Percentiles rank a stretch among this genome's conserved stretches.
Conservation (phyloP, 2,888 invertebrate species). For the Andrena fulva region DNA sequence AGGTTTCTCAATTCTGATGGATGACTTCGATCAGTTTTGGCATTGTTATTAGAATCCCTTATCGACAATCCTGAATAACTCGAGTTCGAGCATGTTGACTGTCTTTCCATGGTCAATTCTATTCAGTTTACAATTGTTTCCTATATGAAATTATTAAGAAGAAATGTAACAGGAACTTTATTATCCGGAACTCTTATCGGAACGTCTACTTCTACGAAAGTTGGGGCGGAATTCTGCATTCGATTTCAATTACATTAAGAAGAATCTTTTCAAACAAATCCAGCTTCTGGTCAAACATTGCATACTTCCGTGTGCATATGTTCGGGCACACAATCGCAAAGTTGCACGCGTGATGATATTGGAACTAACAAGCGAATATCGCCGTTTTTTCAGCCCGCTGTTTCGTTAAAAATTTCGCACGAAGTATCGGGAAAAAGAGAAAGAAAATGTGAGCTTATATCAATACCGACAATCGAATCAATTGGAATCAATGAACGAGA, state of each 20-base stretch:
- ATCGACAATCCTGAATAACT: background rate
- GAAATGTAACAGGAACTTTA: background rate
- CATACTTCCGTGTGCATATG: background rate
- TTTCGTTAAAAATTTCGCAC: constrained; percentile 24
- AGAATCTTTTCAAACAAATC: too few relatives aligned
- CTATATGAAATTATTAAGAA: background rate
- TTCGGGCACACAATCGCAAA: background rate
- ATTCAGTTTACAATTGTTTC: background rate
- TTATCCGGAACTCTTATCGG: background rate
- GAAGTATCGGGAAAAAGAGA: constrained; percentile 4
- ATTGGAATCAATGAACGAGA: background rate
- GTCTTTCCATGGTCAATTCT: constrained; percentile 9
- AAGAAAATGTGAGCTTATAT: constrained; percentile 30
- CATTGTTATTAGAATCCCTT: background rate
- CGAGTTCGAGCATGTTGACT: background rate
- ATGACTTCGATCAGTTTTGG: background rate
- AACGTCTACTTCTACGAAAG: background rate
- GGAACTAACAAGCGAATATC: constrained; percentile 45
- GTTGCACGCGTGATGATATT: constrained; percentile 4
- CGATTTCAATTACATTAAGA: too few relatives aligned
- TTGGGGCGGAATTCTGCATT: background rate
- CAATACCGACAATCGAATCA: background rate
- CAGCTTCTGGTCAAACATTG: background rate
- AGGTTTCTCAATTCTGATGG: constrained; percentile 26
- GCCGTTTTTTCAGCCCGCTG: background rate